Conservation (phyloP, 2,888 invertebrate genomes). For the Choristoneura rosaceana region DNA sequence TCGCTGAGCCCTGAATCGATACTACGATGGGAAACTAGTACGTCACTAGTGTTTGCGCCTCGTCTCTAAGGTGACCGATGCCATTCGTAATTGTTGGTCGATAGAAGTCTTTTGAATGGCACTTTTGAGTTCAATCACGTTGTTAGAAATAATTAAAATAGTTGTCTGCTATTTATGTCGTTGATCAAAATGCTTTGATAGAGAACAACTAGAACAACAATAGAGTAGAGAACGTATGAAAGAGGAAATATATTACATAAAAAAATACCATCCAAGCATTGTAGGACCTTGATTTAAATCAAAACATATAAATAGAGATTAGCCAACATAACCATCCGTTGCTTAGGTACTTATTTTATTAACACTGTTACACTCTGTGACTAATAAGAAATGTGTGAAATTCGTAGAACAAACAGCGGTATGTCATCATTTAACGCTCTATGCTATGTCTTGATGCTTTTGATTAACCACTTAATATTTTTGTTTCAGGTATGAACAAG, state of each 20-base stretch:
- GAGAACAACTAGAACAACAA: too few species aligned
- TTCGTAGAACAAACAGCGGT: constrained; percentile 9
- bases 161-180: neutral
- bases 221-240: too few species aligned
- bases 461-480: neutral
- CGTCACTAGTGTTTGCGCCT: constrained; percentile 66
- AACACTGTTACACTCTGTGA: neutral
- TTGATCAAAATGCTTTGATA: too few species aligned
- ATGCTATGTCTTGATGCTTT: neutral
- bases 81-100: constrained; percentile 57
- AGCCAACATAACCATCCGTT: neutral
- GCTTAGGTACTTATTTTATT: neutral
- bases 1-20: constrained; percentile 69
- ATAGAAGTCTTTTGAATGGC: constrained; percentile 19
- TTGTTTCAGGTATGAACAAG: constrained; percentile 13
- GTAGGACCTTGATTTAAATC: too few species aligned
- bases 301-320: neutral
- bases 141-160: neutral
- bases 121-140: neutral
- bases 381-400: neutral
- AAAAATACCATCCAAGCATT: too few species aligned
- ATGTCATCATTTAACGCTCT: neutral
- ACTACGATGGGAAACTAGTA: constrained; percentile 46
- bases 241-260: too few species aligned
- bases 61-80: constrained; percentile 76